Base-by-base conservation (phyloP, 2,113 vertebrate genomes). In the Oophaga pumilio region DNA sequence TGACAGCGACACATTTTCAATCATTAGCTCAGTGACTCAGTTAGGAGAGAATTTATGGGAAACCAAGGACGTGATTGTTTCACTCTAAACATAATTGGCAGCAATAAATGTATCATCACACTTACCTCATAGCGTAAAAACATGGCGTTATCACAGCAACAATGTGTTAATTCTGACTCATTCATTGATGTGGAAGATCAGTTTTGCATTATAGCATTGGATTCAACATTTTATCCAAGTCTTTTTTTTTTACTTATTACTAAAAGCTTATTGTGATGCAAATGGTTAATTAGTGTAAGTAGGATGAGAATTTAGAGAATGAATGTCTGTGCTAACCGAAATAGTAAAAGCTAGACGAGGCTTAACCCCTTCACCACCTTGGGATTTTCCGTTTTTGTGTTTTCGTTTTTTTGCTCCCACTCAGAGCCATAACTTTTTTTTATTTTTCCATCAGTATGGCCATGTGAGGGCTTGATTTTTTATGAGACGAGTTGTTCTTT, bases 1-100 rank as follows among this genome's bases (percentile, higher is more conserved):
- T 8, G 62, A 56, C n/a, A 60, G 77, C 60, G 56, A 81, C 78
- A 49, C 43, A 62, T 59, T 28, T 62, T 49, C 26, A 81, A 62
- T 62, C 9, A 81, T 62, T 79, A 59, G 28, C 74, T 81, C 43
- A 57, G n/a, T 81, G 78, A 81, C 57, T 81, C 57, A 81, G 57
- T 22, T 43, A 43, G 17, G 22, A 26, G 13, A 22, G 11, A 81
- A 49, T 28, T 62, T 33, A 11, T 43, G 79, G 59, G 79, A 64
- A 64, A 64, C n/a, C 9, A 50, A 49, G 59, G n/a, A 64, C 79
- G 14, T 64, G 10, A 20, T 62, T 8, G 26, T 62, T 81, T 81
- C 59, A 60, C 43, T 60, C 26, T 20, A 59, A 18, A 52, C 9
- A 13, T 76, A 76, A 76, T 11, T 14, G 33, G 26, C 33, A 20